Evolutionary conservation across 2,797 vertebrate genomes (phyloP).

Genomic region (Pantherophis alleghaniensis): DNA sequence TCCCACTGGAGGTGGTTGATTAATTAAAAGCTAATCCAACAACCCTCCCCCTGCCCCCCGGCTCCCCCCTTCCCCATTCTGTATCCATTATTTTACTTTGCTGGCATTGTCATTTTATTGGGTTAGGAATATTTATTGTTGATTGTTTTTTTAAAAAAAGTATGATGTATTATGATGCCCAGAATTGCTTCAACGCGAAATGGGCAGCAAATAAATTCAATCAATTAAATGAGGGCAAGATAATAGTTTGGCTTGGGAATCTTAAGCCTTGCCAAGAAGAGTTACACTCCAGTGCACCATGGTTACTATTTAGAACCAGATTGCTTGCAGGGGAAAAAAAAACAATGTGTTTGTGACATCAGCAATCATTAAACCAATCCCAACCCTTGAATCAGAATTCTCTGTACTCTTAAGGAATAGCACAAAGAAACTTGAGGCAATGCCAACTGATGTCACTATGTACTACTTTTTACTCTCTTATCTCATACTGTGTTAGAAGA

Average conservation of each 20-base stretch:
- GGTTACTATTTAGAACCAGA: not conserved
- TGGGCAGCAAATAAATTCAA: not conserved
- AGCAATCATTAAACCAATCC: not conserved
- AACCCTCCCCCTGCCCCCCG: not conserved
- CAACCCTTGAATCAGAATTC: not conserved
- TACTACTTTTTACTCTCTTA: not conserved
- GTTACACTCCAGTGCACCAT: not conserved
- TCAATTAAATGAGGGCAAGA: not conserved
- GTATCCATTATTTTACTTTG: not conserved
- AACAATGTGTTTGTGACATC: not conserved
- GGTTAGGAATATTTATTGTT: not conserved
- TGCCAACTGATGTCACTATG: conserved; percentile 16
- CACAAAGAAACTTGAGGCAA: conserved; percentile 3
- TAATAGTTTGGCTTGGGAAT: not conserved
- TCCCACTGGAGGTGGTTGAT: not conserved
- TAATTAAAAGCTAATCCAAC: not conserved
- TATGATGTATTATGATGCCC: not conserved
- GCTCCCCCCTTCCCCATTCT: not conserved
- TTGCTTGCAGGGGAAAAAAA: not conserved
- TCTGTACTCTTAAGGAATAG: not conserved
- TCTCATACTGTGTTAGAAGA: not conserved
- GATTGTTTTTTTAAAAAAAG: not conserved
- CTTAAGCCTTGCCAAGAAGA: not conserved
- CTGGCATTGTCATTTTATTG: not conserved
- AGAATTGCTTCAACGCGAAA: not conserved